Conservation (phyloP, 2,888 invertebrate genomes). For the Hedychridium roseum region DNA sequence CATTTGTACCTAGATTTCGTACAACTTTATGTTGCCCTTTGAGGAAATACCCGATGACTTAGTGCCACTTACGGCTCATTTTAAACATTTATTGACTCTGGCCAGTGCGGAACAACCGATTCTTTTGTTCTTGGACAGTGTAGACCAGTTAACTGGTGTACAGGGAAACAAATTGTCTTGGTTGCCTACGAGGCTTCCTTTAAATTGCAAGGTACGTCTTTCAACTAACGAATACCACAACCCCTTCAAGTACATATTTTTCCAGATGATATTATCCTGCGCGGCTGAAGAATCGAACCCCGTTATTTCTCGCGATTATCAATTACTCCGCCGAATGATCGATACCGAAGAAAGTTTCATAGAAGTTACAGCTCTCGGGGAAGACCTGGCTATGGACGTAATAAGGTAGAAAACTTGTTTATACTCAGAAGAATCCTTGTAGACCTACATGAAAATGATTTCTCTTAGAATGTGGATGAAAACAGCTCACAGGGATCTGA, state of each 20-base stretch:
- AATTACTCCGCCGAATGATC: constrained; percentile 85
- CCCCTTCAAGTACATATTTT: not conserved
- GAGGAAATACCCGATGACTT: constrained; percentile 96
- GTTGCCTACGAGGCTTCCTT: constrained; percentile 91
- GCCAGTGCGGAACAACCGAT: constrained; percentile 86
- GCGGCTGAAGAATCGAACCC: constrained; percentile 88
- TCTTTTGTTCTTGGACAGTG: constrained; percentile 91
- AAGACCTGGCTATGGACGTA: constrained; percentile 93
- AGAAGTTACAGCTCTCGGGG: constrained; percentile 88
- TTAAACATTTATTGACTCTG: constrained; percentile 89
- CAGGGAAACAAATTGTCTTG: constrained; percentile 96
- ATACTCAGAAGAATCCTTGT: not conserved
- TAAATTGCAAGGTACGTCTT: constrained; percentile 79
- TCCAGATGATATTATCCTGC: constrained; percentile 87
- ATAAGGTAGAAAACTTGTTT: constrained; percentile 64
- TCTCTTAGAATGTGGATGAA: constrained; percentile 86
- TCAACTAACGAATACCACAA: not conserved
- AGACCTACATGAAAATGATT: too few relatives aligned
- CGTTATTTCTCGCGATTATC: constrained; percentile 86
- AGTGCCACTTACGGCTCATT: constrained; percentile 93
- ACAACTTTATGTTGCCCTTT: constrained; percentile 89
- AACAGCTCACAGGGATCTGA: constrained; percentile 85
- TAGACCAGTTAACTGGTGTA: constrained; percentile 94
- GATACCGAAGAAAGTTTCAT: constrained; percentile 89
- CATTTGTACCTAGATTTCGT: constrained; percentile 74